Evolutionary conservation across 2,888 invertebrate species (phyloP).

Genomic region (Drosophila mercatorum): DNA sequence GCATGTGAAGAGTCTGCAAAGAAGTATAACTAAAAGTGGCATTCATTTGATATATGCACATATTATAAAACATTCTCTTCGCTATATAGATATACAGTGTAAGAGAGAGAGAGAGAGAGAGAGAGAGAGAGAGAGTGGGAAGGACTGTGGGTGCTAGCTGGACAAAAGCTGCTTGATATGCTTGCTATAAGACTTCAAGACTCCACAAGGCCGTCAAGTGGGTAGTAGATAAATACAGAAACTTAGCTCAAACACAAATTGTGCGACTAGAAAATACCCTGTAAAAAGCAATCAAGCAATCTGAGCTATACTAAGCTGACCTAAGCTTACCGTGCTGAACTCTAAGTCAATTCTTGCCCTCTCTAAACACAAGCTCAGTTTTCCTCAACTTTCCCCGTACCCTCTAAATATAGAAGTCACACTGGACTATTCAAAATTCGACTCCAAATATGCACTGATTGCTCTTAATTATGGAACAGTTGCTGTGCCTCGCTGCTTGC

Average conservation of each 20-base stretch:
- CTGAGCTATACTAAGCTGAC: not conserved
- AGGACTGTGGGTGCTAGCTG: not conserved
- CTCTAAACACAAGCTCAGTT: too few relatives aligned
- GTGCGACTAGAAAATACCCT: not conserved
- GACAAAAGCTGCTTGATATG: not conserved
- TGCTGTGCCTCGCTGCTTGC: not conserved
- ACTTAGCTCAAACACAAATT: not conserved
- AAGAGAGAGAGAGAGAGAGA: not conserved
- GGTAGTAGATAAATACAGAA: not conserved
- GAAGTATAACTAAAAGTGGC: not conserved
- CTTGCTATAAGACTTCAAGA: too few relatives aligned
- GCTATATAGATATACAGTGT: not conserved
- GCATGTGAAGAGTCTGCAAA: not conserved
- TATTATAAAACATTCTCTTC: not conserved
- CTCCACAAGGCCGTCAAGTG: too few relatives aligned
- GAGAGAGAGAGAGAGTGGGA: not conserved
- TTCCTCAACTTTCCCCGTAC: not conserved
- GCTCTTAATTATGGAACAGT: slow-evolving; percentile 7
- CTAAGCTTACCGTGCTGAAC: too few relatives aligned
- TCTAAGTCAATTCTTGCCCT: not conserved
- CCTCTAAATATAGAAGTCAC: not conserved
- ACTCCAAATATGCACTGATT: not conserved
- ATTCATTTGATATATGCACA: not conserved
- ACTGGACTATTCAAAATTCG: not conserved
- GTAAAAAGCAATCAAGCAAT: not conserved